Evolutionary conservation across 2,797 vertebrate species (phyloP).

Genomic region (Silurus lanzhouensis): DNA sequence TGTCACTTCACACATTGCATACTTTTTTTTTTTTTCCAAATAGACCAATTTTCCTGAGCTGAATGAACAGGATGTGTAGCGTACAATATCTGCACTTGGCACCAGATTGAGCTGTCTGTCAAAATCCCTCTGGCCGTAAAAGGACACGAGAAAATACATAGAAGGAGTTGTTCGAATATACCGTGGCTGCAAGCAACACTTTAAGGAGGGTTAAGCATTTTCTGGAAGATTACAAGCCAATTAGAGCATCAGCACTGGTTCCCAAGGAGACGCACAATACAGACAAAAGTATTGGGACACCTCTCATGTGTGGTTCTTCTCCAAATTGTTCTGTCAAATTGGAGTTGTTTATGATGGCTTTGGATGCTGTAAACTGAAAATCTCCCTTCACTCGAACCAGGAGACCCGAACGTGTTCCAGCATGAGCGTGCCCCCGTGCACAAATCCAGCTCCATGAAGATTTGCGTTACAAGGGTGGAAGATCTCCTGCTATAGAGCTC

Average conservation of each 20-base stretch:
- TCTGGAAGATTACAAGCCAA: not conserved
- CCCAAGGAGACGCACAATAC: not conserved
- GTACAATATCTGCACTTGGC: conserved; percentile 71
- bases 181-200: not conserved
- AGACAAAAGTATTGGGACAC: too few relatives aligned
- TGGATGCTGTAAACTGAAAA: too few relatives aligned
- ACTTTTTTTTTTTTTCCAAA: conserved; percentile 47
- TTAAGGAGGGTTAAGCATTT: not conserved
- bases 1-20: conserved; percentile 67
- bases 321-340: too few relatives aligned
- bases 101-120: conserved; percentile 72
- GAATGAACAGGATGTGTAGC: conserved; percentile 73
- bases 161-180: not conserved
- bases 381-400: too few relatives aligned
- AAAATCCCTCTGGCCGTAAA: conserved; percentile 65
- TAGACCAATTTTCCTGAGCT: conserved; percentile 76
- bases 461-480: too few relatives aligned
- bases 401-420: too few relatives aligned
- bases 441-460: too few relatives aligned
- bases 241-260: not conserved
- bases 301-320: too few relatives aligned
- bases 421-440: too few relatives aligned
- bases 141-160: not conserved
- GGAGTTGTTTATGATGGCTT: too few relatives aligned
- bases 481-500: too few relatives aligned